Base-by-base conservation (phyloP, 2,797 vertebrate species). In the Myoxocephalus aenaeus region DNA sequence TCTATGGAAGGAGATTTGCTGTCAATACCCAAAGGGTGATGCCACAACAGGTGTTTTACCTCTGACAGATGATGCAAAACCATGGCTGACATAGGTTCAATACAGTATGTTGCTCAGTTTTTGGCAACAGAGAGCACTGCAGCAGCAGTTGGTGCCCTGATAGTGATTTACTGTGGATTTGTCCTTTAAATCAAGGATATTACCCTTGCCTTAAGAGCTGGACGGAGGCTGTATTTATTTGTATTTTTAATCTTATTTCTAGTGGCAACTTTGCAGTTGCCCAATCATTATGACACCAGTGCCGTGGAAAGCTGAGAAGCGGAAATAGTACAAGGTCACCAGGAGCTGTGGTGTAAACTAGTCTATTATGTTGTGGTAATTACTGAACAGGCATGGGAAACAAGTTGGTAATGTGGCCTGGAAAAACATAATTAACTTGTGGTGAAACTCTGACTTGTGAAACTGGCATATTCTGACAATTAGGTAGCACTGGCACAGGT, bases 401-500 rank as follows among this genome's bases (percentile, higher is more conserved):
- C 25, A 68, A 25, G 36, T 20, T 14, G 11, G 10, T 75, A 77
- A 84, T 64, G 63, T 74, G 59, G 56, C 51, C 20, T 71, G 29
- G 36, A 38, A 73, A 56, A 65, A 66, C 40, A 61, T n/a, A 2
- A 66, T 58, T 42, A 70, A 79, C 25, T 74, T 75, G 32, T 61
- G 22, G 56, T 48, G 51, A 67, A 83, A 75, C 38, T 70, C 58
- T 29, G 50, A 83, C 59, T 82, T 65, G 40, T 69, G 61, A 61
- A 87, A 59, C 56, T 83, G 80, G 70, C 76, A 70, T 63, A 62
- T 65, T 77, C 65, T 75, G 69, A 86, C 80, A 80, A 65, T 77
- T 70, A 56, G 13, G 2, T 25, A 59, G 72, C 70, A 58, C 54
- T 85, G 86, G 80, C 84, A 77, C 81, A 84, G 83, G 84, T 82